Base-by-base conservation (phyloP, 2,888 invertebrate species). In the Drosophila fungiperda region DNA sequence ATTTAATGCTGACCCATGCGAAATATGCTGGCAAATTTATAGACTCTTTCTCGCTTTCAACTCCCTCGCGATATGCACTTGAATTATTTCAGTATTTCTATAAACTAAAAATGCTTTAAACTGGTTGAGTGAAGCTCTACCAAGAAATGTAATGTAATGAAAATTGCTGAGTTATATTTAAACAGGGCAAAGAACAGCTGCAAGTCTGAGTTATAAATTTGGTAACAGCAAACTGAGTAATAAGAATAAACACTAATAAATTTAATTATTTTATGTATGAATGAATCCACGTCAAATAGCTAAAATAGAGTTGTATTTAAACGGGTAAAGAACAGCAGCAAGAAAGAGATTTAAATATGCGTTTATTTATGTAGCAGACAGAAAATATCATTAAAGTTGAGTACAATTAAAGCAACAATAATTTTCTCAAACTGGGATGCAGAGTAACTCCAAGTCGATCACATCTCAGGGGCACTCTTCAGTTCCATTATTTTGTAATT, bases 11-110 rank as follows among this genome's bases (percentile, higher is more conserved):
- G 79, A 77, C 73, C 73, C 73, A 81, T 59, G 73, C 78, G 53
- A 74, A 82, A 78, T 73, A 81, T 78, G 78, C 71, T 71, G 71
- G 62, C 73, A 76, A 75, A 89, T 80, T 85, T 83, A 83, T 78
- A 73, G 68, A 80, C 83, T 72, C 59, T 32, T 20, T 33, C 29
- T 23, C 35, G 20, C 23, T 32, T 26, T 8, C 61, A 11, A 42
- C 52, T 15, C 15, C 26, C 38, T n/a, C 38, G 20, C 45, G 66
- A 48, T 35, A 40, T 78, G 80, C 75, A 79, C 69, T 77, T 79
- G 69, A 77, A 74, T 59, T 73, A 61, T 64, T 72, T 48, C 38
- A 62, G 20, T 15, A 36, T 35, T 54, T 17, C 4, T 17, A 40
- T 73, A 48, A 48, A 23, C 33, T 11, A 15, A 1, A 42, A 6